Evolutionary conservation across 2,113 vertebrate species (phyloP).

Genomic region (Petaurus breviceps): DNA sequence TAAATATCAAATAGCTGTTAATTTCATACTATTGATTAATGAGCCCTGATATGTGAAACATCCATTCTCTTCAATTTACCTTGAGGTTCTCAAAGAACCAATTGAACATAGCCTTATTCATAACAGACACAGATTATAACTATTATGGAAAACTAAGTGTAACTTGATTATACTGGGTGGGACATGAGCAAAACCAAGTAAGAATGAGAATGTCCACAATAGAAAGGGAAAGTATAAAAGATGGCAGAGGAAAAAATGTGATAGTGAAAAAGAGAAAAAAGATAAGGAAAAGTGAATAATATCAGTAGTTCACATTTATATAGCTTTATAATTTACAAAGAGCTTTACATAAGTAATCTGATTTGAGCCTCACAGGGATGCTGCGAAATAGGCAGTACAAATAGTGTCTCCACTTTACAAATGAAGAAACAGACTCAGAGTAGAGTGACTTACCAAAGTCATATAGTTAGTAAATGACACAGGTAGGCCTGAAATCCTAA

Average conservation of each 20-base stretch:
- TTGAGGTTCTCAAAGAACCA: slow-evolving; percentile 14
- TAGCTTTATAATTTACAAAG: neutral
- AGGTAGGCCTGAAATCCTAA: neutral
- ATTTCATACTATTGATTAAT: neutral
- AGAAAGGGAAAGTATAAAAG: neutral
- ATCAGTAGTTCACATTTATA: neutral
- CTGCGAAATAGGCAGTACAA: neutral
- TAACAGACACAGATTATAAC: neutral
- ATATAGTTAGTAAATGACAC: neutral
- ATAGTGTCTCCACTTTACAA: neutral
- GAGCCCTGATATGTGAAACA: neutral
- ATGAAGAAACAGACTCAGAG: neutral
- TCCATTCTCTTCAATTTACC: neutral
- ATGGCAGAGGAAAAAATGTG: neutral
- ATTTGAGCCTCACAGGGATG: neutral
- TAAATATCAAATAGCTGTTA: neutral
- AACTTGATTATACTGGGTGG: neutral
- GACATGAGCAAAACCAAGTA: neutral
- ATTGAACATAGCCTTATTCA: slow-evolving; percentile 2
- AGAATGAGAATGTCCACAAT: neutral
- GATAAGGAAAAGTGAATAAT: no score
- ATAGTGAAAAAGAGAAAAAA: no score
- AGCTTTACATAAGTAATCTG: neutral
- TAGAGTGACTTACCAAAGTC: neutral
- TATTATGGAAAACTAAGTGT: neutral